phyloP scores from a whole-genome alignment of 1,140 invertebrate species.

The Lepidurus arcticus region DNA sequence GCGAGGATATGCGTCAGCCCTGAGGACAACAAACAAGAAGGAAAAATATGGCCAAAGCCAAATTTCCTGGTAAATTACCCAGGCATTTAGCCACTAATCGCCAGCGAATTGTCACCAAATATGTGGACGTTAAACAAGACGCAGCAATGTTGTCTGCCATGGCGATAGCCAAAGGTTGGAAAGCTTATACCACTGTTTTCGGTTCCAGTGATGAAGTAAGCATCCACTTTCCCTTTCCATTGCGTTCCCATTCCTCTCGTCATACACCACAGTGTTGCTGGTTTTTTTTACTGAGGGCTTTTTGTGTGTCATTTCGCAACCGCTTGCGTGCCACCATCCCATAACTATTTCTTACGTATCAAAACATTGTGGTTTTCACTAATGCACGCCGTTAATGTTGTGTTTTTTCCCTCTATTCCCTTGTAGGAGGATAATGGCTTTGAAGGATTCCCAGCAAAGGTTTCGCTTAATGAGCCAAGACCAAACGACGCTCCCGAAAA shows the following conservation, averaged over 20 bases:
- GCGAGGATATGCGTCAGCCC: not conserved
- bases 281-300: not conserved
- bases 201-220: constrained; percentile 49
- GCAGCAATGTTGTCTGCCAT: constrained; percentile 36
- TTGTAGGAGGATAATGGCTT: constrained; percentile 31
- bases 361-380: not conserved
- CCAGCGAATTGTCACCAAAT: constrained; percentile 39
- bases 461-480: constrained; percentile 21
- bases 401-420: constrained; percentile 34
- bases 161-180: constrained; percentile 42
- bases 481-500: not conserved
- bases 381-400: constrained; percentile 11
- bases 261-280: constrained; percentile 24
- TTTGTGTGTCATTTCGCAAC: not conserved
- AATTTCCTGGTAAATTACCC: constrained; percentile 42
- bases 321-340: too few relatives aligned
- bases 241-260: constrained; percentile 25
- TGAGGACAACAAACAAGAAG: constrained; percentile 32
- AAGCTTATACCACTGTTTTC: constrained; percentile 46
- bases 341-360: too few relatives aligned
- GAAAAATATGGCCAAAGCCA: constrained; percentile 39
- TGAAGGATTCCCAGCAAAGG: constrained; percentile 30
- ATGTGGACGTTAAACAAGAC: constrained; percentile 38
- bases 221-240: constrained; percentile 38
- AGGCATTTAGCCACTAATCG: constrained; percentile 38